Percentiles rank a stretch among this genome's conserved stretches.
phyloP scores from a whole-genome alignment of 2,797 vertebrate species.

The Hapalemur alaotrensis region DNA sequence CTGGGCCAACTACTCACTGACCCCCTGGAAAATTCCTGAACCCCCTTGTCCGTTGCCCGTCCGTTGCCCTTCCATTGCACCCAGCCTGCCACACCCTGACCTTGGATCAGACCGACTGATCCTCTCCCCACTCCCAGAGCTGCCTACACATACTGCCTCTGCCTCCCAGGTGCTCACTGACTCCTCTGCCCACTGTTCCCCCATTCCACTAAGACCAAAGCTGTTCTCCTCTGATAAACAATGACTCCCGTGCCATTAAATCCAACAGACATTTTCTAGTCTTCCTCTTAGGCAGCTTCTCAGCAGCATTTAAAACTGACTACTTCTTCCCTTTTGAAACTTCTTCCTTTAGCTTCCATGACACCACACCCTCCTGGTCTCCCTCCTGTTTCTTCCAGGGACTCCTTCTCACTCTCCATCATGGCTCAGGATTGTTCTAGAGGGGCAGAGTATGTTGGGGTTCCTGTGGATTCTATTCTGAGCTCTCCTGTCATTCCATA shows the following conservation, averaged over 20 bases:
- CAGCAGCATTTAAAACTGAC: background rate
- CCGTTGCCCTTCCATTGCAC: background rate
- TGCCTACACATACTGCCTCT: background rate
- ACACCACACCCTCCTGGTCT: background rate
- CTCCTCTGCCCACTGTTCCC: background rate
- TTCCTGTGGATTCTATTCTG: background rate
- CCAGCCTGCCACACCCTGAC: background rate
- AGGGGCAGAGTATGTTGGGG: fast-evolving
- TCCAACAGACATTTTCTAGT: background rate
- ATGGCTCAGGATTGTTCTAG: background rate
- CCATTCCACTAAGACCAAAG: background rate
- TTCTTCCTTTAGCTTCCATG: background rate
- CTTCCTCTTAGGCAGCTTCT: background rate
- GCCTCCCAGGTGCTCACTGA: background rate
- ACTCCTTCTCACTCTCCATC: background rate
- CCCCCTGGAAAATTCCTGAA: background rate
- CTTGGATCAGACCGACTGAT: background rate
- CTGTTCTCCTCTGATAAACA: background rate
- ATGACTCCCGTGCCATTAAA: background rate
- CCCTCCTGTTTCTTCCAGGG: background rate
- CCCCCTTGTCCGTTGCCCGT: background rate
- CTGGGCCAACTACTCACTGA: background rate
- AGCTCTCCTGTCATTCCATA: background rate
- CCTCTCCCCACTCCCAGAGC: background rate
- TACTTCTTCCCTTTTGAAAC: background rate